Conservation (phyloP, 2,888 invertebrate species). For the Chrysolina americana region DNA sequence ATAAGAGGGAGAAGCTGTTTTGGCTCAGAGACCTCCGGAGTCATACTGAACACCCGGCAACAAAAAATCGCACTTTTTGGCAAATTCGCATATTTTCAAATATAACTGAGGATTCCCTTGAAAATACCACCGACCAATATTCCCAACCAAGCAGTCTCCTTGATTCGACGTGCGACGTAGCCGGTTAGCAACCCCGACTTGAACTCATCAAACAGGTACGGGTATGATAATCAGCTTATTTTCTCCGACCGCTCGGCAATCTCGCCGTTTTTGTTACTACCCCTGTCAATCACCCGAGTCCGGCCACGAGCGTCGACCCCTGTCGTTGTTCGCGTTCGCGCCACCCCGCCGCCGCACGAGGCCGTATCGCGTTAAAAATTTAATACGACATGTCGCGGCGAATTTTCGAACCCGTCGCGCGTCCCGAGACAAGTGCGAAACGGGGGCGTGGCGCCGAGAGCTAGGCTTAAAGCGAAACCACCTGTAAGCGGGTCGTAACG, state of each 20-base stretch:
- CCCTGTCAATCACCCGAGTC: conserved; percentile 12
- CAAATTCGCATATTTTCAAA: too few species aligned
- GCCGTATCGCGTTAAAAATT: not conserved
- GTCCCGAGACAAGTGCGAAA: conserved; percentile 26
- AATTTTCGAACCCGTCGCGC: conserved; percentile 1
- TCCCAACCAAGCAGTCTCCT: too few species aligned
- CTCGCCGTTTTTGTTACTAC: not conserved
- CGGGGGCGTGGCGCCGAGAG: conserved; percentile 24
- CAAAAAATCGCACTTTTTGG: too few species aligned
- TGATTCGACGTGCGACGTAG: not conserved
- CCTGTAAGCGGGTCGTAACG: conserved; percentile 26
- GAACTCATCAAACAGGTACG: conserved; percentile 17
- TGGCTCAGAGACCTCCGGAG: too few species aligned
- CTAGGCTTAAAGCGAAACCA: conserved; percentile 30
- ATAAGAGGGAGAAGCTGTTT: too few species aligned
- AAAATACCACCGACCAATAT: too few species aligned
- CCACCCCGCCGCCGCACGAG: not conserved
- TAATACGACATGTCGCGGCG: not conserved
- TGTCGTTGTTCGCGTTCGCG: not conserved
- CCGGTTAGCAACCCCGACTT: conserved; percentile 3
- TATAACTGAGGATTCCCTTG: too few species aligned
- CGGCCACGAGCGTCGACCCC: conserved; percentile 16
- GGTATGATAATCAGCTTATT: conserved; percentile 10
- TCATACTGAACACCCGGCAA: too few species aligned
- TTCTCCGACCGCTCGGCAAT: not conserved